A percentile compares a stretch with the other conserved stretches of the same genome.
Conservation (phyloP, 1,140 invertebrate species). For the Phymorhynchus buccinoides region DNA sequence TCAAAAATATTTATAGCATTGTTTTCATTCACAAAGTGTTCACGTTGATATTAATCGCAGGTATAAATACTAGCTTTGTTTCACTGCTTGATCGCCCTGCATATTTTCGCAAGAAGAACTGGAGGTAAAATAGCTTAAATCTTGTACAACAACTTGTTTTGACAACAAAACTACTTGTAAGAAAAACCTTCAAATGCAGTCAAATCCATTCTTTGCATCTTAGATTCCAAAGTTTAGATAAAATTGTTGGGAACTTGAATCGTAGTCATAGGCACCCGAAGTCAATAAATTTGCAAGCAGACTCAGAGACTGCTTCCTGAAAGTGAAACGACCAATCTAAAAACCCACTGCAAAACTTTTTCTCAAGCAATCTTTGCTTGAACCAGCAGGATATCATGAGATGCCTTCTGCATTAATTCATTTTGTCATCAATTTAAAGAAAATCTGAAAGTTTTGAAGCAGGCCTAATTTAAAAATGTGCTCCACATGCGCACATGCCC, state of each 20-base stretch:
- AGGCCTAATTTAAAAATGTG: too few species aligned
- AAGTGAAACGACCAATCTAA: too few species aligned
- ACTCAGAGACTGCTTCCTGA: background rate
- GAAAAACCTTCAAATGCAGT: background rate
- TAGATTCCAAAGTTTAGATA: background rate
- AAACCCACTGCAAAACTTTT: background rate
- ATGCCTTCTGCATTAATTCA: too few species aligned
- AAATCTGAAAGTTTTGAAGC: too few species aligned
- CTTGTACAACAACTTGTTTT: background rate
- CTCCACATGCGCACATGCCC: too few species aligned
- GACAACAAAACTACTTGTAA: background rate
- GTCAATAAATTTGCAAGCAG: background rate
- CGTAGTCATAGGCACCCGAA: constrained; percentile 6
- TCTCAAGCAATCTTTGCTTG: background rate
- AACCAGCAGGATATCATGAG: too few species aligned
- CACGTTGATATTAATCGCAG: too few species aligned
- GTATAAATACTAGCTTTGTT: background rate
- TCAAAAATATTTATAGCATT: too few species aligned
- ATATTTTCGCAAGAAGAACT: background rate
- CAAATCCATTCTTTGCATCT: background rate
- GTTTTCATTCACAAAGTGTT: too few species aligned
- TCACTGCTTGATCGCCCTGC: background rate
- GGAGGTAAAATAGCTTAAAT: background rate
- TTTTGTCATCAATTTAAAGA: too few species aligned
- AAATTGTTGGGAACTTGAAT: background rate